Percentiles rank a stretch among this genome's conserved stretches.
phyloP scores from a whole-genome alignment of 2,113 vertebrate species.

The Phaethornis superciliosus region DNA sequence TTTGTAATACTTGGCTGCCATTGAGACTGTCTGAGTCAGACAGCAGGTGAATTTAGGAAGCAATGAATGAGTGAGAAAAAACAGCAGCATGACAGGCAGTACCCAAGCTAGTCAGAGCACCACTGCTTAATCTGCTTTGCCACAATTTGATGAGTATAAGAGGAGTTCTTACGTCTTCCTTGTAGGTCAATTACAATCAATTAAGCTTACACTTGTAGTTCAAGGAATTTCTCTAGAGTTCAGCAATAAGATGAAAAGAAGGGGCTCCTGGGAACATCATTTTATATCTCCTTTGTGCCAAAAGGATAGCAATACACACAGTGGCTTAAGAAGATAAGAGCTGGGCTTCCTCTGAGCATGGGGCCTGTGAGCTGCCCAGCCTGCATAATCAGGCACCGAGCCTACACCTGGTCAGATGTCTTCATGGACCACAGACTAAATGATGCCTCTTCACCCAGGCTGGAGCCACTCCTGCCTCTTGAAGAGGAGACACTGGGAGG shows the following conservation, averaged over 20 bases:
- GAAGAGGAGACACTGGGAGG: not conserved
- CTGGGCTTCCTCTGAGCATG: not conserved
- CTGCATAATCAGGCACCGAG: not conserved
- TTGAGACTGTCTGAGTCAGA: not conserved
- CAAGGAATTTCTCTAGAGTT: not conserved
- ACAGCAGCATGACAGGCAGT: not conserved
- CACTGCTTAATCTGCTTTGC: not conserved
- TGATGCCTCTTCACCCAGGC: not conserved
- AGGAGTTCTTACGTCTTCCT: not conserved
- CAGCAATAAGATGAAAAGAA: not conserved
- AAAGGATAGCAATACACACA: not conserved
- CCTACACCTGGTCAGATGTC: fast-evolving
- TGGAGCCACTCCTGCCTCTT: not conserved
- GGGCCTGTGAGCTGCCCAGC: not conserved
- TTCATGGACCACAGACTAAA: fast-evolving
- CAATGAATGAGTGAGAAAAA: not conserved
- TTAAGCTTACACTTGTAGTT: not conserved
- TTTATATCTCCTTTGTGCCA: not conserved
- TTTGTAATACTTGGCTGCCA: not conserved
- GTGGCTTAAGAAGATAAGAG: not conserved
- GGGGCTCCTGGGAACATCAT: not conserved
- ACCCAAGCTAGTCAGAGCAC: not conserved
- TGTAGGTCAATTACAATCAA: not conserved
- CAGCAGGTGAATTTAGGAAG: not conserved
- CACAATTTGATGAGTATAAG: not conserved